Evolutionary conservation across 2,888 invertebrate species (phyloP).

Genomic region (Andrena minutula): DNA sequence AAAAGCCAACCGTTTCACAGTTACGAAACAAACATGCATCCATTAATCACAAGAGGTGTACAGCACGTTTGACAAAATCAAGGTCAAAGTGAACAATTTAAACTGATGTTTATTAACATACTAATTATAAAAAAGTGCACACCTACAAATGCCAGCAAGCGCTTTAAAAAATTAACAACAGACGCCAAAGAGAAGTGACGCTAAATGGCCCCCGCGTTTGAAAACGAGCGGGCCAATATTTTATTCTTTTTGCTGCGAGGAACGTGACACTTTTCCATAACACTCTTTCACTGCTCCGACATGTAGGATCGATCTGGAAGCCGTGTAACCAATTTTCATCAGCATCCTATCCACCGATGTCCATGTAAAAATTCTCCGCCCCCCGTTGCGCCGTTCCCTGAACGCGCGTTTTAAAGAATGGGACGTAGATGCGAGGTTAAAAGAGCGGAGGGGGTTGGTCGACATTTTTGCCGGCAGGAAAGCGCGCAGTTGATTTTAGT

Average conservation of each 20-base stretch:
- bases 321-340: conserved; percentile 15
- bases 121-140: no score
- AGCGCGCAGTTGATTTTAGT: not conserved
- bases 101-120: no score
- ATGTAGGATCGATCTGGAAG: conserved; percentile 17
- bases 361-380: not conserved
- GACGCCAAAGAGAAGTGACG: not conserved
- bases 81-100: no score
- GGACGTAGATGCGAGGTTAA: no score
- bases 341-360: not conserved
- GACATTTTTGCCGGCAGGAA: not conserved
- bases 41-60: no score
- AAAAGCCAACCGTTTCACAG: no score
- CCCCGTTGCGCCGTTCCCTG: not conserved
- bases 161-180: not conserved
- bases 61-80: no score
- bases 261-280: conserved; percentile 5
- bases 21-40: no score
- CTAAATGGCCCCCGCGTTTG: not conserved
- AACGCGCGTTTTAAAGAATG: not conserved
- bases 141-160: no score
- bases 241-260: conserved; percentile 10
- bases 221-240: conserved; percentile 7
- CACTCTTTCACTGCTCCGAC: conserved; percentile 17
- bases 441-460: not conserved